Conservation (phyloP, 2,888 invertebrate species). For the Pristionchus mayeri region DNA sequence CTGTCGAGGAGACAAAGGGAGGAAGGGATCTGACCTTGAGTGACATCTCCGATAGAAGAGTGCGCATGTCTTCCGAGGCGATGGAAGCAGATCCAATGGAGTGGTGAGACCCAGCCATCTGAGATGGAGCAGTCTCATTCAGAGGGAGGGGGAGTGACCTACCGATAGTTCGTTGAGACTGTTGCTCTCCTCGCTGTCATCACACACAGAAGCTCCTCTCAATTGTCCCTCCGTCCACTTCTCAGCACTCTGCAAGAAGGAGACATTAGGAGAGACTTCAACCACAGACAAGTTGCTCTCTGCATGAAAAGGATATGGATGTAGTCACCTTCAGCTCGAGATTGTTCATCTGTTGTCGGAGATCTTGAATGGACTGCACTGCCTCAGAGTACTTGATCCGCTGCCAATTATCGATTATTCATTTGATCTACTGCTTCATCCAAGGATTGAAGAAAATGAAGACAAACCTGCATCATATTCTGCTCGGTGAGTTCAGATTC, state of each 20-base stretch:
- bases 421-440: not conserved
- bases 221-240: slow-evolving; percentile 73
- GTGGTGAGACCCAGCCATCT: slow-evolving; percentile 67
- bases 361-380: slow-evolving; percentile 91
- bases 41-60: slow-evolving; percentile 73
- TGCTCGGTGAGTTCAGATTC: slow-evolving; percentile 80
- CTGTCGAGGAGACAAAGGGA: not conserved
- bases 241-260: slow-evolving; percentile 67
- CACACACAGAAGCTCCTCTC: slow-evolving; percentile 70
- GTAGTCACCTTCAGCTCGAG: slow-evolving; percentile 88
- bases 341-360: slow-evolving; percentile 92
- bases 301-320: not conserved
- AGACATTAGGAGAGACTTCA: not conserved
- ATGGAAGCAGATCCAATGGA: slow-evolving; percentile 69
- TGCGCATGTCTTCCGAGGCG: slow-evolving; percentile 74
- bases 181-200: slow-evolving; percentile 50
- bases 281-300: not conserved
- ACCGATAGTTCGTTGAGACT: slow-evolving; percentile 48
- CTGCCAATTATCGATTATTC: slow-evolving; percentile 81
- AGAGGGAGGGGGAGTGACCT: not conserved
- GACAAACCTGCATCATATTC: slow-evolving; percentile 62
- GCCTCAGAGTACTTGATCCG: slow-evolving; percentile 94
- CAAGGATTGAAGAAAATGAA: not conserved
- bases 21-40: slow-evolving; percentile 47
- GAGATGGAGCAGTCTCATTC: slow-evolving; percentile 49